A percentile compares a stretch with the other conserved stretches of the same genome.
Conservation (phyloP, 2,797 vertebrate genomes). For the Rhincodon typus region DNA sequence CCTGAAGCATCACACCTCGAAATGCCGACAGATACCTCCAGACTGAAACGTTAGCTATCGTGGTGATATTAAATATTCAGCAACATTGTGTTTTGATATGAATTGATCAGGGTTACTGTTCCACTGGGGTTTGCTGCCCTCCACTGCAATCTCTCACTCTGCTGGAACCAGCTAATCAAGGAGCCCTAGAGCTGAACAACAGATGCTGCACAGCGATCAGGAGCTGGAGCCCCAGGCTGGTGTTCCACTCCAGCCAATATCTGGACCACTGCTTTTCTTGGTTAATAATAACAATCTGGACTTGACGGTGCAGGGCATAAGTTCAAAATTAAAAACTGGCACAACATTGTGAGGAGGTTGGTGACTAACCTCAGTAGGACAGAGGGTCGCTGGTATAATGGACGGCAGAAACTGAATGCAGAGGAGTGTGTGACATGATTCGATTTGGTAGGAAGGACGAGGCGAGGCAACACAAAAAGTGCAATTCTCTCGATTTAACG, state of each 20-base stretch:
- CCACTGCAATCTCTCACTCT: background rate
- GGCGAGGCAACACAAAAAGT: too few species aligned
- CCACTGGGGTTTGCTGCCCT: background rate
- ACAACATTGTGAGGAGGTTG: background rate
- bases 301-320: background rate
- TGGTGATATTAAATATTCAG: background rate
- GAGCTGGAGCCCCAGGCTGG: background rate
- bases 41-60: background rate
- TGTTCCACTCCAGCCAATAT: background rate
- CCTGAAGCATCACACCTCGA: background rate
- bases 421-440: background rate
- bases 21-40: background rate
- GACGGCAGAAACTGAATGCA: background rate
- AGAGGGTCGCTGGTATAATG: background rate
- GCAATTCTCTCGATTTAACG: background rate
- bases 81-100: background rate
- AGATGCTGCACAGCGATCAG: background rate
- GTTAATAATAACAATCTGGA: background rate
- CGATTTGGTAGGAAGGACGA: background rate
- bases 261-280: background rate
- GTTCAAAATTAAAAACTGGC: background rate
- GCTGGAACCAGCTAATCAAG: background rate
- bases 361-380: background rate
- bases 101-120: background rate
- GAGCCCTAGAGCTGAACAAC: background rate